Conservation (phyloP, 35 echinoderm and acorn worm genomes). For the Ophiothrix spiculata region DNA sequence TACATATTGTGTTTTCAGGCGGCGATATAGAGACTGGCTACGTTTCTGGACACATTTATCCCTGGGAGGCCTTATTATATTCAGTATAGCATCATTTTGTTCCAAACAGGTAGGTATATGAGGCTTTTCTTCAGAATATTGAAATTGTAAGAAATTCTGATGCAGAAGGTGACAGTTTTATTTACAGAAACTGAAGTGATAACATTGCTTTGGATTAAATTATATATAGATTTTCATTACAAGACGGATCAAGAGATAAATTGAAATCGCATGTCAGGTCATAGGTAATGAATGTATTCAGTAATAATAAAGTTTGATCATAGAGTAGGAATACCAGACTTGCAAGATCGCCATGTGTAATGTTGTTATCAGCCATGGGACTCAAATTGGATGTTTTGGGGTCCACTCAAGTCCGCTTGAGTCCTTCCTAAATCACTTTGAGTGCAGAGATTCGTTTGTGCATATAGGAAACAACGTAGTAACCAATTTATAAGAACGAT, state of each 20-base stretch:
- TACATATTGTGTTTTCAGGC: constrained; percentile 52
- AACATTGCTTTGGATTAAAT: not conserved
- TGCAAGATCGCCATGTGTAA: too few species aligned
- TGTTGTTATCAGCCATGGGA: too few species aligned
- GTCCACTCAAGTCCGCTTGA: too few species aligned
- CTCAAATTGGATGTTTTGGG: too few species aligned
- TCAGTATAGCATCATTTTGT: constrained; percentile 86
- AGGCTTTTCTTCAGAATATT: not conserved
- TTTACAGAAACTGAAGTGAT: not conserved
- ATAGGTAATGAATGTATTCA: too few species aligned
- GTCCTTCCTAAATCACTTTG: too few species aligned
- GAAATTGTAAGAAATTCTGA: not conserved
- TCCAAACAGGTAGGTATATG: constrained; percentile 66
- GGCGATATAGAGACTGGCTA: constrained; percentile 88
- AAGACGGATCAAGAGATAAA: not conserved
- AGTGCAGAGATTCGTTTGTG: too few species aligned
- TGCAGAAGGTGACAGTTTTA: not conserved
- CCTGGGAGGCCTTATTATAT: constrained; percentile 62
- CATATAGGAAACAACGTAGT: too few species aligned
- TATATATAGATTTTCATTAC: not conserved
- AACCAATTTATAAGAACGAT: too few species aligned
- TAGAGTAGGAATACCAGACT: too few species aligned
- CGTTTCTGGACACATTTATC: constrained; percentile 97
- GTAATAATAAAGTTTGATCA: too few species aligned
- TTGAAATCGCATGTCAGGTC: not conserved